Evolutionary conservation across 1,140 invertebrate species (phyloP).

Genomic region (Trichoplusia ni): DNA sequence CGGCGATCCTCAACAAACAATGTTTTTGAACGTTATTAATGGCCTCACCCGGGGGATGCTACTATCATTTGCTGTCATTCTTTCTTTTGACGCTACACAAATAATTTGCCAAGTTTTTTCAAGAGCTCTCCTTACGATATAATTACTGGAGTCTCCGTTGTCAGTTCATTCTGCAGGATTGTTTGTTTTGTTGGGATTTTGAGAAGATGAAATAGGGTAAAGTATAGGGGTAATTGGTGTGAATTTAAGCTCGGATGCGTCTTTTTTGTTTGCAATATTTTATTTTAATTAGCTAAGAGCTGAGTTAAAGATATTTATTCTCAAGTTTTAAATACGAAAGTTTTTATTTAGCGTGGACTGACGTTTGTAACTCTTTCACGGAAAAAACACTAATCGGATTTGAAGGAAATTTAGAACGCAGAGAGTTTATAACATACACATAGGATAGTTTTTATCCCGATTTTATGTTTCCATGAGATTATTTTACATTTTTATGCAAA

Average conservation of each 20-base stretch:
- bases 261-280: neutral
- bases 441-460: no score
- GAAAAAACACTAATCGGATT: no score
- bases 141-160: constrained; percentile 21
- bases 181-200: constrained; percentile 21
- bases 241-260: neutral
- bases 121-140: constrained; percentile 25
- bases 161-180: constrained; percentile 15
- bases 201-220: neutral
- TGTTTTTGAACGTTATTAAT: constrained; percentile 76
- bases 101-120: constrained; percentile 48
- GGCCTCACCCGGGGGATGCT: constrained; percentile 46
- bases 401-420: no score
- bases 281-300: neutral
- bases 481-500: no score
- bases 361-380: no score
- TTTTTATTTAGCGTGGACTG: no score
- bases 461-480: no score
- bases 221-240: constrained; percentile 10
- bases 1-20: constrained; percentile 68
- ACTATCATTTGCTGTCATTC: constrained; percentile 58
- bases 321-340: no score
- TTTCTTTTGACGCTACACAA: constrained; percentile 61
- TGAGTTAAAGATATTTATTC: no score
- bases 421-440: no score